Conservation (phyloP, 2,888 invertebrate species). For the Caenorhabditis sp. region DNA sequence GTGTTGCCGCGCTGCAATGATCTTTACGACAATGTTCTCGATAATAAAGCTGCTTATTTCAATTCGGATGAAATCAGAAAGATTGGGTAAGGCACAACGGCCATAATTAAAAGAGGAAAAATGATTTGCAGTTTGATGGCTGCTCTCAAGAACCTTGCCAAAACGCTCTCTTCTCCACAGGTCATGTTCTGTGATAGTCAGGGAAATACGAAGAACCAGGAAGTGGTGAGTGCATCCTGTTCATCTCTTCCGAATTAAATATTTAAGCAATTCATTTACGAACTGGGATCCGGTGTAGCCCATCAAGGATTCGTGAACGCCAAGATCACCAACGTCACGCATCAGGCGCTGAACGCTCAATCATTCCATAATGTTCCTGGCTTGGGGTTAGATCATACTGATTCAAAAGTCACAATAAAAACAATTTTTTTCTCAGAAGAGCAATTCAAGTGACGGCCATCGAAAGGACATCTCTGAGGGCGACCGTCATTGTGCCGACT, state of each 20-base stretch:
- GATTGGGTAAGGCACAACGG: slow-evolving; percentile 9
- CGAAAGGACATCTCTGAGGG: slow-evolving; percentile 5
- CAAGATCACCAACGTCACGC: too few relatives aligned
- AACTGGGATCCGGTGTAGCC: slow-evolving; percentile 10
- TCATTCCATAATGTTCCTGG: too few relatives aligned
- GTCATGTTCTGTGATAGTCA: background rate
- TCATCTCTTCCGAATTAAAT: background rate
- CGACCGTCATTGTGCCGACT: slow-evolving; percentile 20
- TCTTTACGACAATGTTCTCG: background rate
- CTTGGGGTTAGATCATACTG: too few relatives aligned
- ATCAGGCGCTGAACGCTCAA: too few relatives aligned
- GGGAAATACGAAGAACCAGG: slow-evolving; percentile 8
- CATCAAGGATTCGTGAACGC: slow-evolving; percentile 38
- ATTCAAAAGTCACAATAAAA: too few relatives aligned
- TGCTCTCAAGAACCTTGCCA: slow-evolving; percentile 13
- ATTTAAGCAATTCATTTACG: slow-evolving; percentile 22
- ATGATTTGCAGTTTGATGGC: slow-evolving; percentile 2
- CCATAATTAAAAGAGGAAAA: background rate
- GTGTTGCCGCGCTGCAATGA: slow-evolving; percentile 10
- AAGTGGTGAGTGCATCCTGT: slow-evolving; percentile 6
- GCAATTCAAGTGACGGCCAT: slow-evolving; percentile 27
- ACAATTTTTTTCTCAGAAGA: too few relatives aligned
- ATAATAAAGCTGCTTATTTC: background rate
- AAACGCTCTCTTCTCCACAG: slow-evolving; percentile 8
- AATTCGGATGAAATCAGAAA: slow-evolving; percentile 20